Evolutionary conservation across 2,113 vertebrate genomes (phyloP).

Genomic region (Hiodon tergisus): DNA sequence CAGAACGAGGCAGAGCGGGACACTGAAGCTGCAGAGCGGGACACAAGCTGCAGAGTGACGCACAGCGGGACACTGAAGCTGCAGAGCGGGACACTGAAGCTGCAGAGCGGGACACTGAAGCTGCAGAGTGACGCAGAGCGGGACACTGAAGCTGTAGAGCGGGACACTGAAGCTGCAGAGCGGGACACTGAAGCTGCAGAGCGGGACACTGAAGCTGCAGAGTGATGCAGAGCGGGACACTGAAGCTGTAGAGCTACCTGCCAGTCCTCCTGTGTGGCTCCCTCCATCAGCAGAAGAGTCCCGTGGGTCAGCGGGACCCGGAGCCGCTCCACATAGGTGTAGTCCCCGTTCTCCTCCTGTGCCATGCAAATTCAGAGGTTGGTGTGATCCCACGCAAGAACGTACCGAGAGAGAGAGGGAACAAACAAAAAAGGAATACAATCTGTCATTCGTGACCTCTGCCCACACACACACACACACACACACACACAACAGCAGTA

Average conservation of each 20-base stretch:
- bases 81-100: no score
- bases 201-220: no score
- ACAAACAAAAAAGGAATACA: no score
- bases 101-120: no score
- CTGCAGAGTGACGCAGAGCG: no score
- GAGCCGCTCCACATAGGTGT: slow-evolving; percentile 72
- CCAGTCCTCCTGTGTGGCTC: slow-evolving; percentile 88
- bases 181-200: not conserved
- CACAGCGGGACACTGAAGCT: no score
- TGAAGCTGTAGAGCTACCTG: slow-evolving; percentile 63
- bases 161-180: not conserved
- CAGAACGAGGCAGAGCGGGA: no score
- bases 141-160: not conserved
- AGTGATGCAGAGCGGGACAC: not conserved
- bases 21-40: no score
- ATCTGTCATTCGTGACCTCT: no score
- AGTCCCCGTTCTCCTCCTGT: slow-evolving; percentile 84
- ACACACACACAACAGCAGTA: not conserved
- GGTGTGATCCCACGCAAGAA: not conserved
- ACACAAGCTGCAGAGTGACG: no score
- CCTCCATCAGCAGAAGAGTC: slow-evolving; percentile 90
- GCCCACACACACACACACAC: slow-evolving; percentile 7
- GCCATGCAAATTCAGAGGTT: slow-evolving; percentile 1
- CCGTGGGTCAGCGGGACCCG: slow-evolving; percentile 79
- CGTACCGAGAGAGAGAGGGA: not conserved